A percentile compares a stretch with the other conserved stretches of the same genome.
Conservation (phyloP, 2,888 invertebrate species). For the Xiphydria camelus region DNA sequence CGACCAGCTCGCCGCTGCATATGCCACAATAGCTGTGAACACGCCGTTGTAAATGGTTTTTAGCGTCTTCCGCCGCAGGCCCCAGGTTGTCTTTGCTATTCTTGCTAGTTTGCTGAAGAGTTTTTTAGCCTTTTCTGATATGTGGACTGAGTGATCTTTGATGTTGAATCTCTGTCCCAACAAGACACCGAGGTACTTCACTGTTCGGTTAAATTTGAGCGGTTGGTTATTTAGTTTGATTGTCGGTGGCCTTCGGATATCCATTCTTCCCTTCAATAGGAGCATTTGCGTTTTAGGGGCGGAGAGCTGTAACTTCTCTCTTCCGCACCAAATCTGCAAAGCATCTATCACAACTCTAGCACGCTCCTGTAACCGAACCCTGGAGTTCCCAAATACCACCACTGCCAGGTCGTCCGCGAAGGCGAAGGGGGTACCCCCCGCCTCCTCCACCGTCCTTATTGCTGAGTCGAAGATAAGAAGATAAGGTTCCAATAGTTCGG, state of each 20-base stretch:
- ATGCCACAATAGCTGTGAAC: background rate
- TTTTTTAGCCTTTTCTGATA: too few relatives aligned
- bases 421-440: too few relatives aligned
- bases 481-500: slow-evolving; percentile 15
- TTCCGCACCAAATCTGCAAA: background rate
- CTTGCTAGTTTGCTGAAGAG: background rate
- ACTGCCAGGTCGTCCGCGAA: slow-evolving; percentile 19
- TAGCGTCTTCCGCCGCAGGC: background rate
- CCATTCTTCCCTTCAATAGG: background rate
- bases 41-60: background rate
- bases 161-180: background rate
- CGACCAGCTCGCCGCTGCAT: slow-evolving; percentile 4
- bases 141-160: too few relatives aligned
- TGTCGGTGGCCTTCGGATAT: background rate
- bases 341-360: background rate
- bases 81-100: slow-evolving; percentile 3
- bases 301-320: background rate
- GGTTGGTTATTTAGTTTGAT: background rate
- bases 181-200: background rate
- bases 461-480: too few relatives aligned
- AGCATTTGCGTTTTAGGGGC: background rate
- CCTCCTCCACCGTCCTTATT: too few relatives aligned
- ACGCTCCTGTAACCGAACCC: background rate
- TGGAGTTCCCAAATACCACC: background rate
- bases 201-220: background rate